These are phyloP conservation scores for Tuta absoluta DNA, from an alignment of 2,888 invertebrate species.

Conservation along the genomic window DNA sequence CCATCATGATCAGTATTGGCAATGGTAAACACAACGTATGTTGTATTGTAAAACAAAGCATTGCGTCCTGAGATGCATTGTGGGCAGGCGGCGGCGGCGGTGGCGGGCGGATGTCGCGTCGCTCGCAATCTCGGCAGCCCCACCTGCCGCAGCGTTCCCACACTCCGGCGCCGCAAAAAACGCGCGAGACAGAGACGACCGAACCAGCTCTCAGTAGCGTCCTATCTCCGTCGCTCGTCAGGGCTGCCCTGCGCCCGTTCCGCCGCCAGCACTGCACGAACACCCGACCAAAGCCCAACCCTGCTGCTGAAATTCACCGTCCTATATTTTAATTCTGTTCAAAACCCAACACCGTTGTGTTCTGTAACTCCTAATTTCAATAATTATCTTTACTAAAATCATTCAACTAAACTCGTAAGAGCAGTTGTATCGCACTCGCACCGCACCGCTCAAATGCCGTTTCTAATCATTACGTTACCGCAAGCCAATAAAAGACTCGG, in stretches of 20 bases:
- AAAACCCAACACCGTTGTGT: background rate
- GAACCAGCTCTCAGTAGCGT: constrained; percentile 52
- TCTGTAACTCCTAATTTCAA: background rate
- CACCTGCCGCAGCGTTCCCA: constrained; percentile 81
- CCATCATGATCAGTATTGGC: background rate
- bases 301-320: constrained; percentile 1
- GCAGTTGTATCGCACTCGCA: constrained; percentile 28
- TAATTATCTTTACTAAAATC: too few species aligned
- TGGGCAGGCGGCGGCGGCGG: constrained; percentile 61
- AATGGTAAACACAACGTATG: constrained; percentile 42
- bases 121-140: constrained; percentile 80
- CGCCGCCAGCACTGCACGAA: constrained; percentile 31
- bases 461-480: constrained; percentile 44
- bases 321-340: background rate
- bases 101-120: constrained; percentile 78
- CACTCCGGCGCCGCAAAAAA: constrained; percentile 81
- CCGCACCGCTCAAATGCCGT: constrained; percentile 35
- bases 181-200: constrained; percentile 64
- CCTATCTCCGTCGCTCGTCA: constrained; percentile 62
- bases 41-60: constrained; percentile 71
- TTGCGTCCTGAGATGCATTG: constrained; percentile 73
- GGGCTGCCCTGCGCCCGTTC: constrained; percentile 53
- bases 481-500: constrained; percentile 50
- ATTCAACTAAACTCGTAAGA: constrained; percentile 8
- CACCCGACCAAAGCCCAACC: background rate